Conservation (phyloP, 2,113 vertebrate species). For the Sarotherodon lohbergeri region DNA sequence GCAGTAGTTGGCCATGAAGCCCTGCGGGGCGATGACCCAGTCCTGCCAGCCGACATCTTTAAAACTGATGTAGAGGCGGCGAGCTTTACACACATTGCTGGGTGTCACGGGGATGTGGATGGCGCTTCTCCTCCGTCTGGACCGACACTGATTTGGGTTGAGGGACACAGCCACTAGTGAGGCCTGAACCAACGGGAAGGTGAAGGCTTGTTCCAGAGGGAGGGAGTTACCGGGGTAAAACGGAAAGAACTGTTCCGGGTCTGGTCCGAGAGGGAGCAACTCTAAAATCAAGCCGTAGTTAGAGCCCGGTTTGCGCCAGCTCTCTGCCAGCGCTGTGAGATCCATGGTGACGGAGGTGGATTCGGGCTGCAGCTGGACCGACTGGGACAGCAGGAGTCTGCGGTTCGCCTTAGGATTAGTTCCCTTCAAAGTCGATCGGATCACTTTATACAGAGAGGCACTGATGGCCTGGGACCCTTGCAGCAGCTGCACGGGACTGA, state of each 20-base stretch:
- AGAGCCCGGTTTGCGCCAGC: conserved; percentile 48
- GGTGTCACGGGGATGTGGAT: conserved; percentile 11
- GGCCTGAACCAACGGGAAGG: conserved; percentile 54
- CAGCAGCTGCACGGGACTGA: background rate
- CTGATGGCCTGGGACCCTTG: conserved; percentile 44
- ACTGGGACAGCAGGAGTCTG: conserved; percentile 71
- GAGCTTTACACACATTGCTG: conserved; percentile 79
- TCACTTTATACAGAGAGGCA: conserved; percentile 70
- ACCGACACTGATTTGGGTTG: conserved; percentile 73
- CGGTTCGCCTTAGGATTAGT: conserved; percentile 15
- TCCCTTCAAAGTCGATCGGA: conserved; percentile 46
- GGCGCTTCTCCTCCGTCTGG: conserved; percentile 62
- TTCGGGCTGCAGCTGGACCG: conserved; percentile 56
- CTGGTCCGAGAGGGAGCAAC: conserved; percentile 38
- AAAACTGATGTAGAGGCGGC: conserved; percentile 88
- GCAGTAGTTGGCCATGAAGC: conserved; percentile 94
- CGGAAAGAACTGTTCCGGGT: background rate
- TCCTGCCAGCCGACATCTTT: conserved; percentile 93
- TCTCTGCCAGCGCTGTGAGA: conserved; percentile 66
- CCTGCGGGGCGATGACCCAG: conserved; percentile 93
- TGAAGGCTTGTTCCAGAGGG: background rate
- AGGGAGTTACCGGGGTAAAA: conserved; percentile 5
- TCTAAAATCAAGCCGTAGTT: conserved; percentile 75
- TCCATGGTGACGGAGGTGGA: conserved; percentile 71
- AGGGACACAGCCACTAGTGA: conserved; percentile 82